Evolutionary conservation across 1,140 invertebrate genomes (phyloP).

Genomic region (Scaptomyza hsui): DNA sequence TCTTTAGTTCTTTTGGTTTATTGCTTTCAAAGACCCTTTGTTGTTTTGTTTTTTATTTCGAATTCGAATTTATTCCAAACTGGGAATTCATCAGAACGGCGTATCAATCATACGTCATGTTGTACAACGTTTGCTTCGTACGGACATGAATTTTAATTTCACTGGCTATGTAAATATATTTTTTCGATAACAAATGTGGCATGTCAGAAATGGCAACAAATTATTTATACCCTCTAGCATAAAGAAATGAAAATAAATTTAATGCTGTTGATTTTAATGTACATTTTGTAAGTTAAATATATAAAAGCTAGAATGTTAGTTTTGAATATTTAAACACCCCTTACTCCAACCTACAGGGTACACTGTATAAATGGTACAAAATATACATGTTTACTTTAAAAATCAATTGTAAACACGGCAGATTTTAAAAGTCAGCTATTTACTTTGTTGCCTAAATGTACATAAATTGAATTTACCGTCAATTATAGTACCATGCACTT

Average conservation of each 20-base stretch:
- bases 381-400: conserved; percentile 46
- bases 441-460: neutral
- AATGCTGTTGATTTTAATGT: too few species aligned
- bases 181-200: conserved; percentile 25
- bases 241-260: too few species aligned
- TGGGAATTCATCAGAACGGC: conserved; percentile 24
- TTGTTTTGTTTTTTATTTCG: neutral
- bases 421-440: conserved; percentile 45
- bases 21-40: neutral
- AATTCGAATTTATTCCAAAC: neutral
- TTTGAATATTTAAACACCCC: too few species aligned
- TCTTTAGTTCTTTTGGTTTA: conserved; percentile 17
- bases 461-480: neutral
- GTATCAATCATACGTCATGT: conserved; percentile 71
- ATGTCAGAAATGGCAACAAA: neutral
- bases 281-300: too few species aligned
- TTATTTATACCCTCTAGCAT: conserved; percentile 8
- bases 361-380: neutral
- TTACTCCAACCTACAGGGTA: neutral
- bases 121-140: conserved; percentile 21
- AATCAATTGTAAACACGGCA: conserved; percentile 60
- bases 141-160: conserved; percentile 52
- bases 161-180: conserved; percentile 36
- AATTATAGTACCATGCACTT: neutral
- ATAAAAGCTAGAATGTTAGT: too few species aligned